phyloP scores from a whole-genome alignment of 2,113 vertebrate species.

The Carassius auratus region DNA sequence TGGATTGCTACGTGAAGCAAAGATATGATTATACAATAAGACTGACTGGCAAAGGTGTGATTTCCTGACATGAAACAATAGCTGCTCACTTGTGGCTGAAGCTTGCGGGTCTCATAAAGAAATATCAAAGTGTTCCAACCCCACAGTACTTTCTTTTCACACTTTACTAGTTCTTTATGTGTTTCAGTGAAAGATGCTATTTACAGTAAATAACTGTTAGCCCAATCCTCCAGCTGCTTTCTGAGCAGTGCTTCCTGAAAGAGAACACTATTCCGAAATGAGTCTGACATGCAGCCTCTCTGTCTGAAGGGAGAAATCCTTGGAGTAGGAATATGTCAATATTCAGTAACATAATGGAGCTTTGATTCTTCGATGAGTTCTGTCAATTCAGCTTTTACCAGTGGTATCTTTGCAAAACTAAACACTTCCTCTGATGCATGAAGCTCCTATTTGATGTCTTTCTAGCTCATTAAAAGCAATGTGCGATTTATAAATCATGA shows the following conservation, averaged over 20 bases:
- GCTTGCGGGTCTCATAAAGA: background rate
- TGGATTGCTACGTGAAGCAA: background rate
- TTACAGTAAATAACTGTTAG: slow-evolving; percentile 28
- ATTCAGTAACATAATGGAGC: slow-evolving; percentile 49
- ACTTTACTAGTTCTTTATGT: background rate
- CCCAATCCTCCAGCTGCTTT: background rate
- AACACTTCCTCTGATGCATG: background rate
- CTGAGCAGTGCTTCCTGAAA: background rate
- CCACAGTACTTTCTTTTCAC: slow-evolving; percentile 19
- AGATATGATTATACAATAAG: background rate
- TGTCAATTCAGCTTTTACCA: background rate
- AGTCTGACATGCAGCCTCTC: slow-evolving; percentile 27
- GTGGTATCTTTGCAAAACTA: background rate
- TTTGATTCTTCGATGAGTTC: slow-evolving; percentile 18
- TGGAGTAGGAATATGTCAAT: slow-evolving; percentile 23
- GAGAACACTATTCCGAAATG: slow-evolving; percentile 7
- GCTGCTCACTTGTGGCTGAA: slow-evolving; percentile 21
- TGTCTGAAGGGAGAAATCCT: slow-evolving; percentile 42
- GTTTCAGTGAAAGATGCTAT: background rate
- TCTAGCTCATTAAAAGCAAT: background rate
- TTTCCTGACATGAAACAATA: slow-evolving; percentile 17
- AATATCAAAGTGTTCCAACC: slow-evolving; percentile 15
- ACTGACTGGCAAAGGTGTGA: background rate
- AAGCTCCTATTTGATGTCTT: background rate
- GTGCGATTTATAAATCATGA: background rate